Base-by-base conservation (phyloP, 2,113 vertebrate genomes). In the Pedetes capensis region DNA sequence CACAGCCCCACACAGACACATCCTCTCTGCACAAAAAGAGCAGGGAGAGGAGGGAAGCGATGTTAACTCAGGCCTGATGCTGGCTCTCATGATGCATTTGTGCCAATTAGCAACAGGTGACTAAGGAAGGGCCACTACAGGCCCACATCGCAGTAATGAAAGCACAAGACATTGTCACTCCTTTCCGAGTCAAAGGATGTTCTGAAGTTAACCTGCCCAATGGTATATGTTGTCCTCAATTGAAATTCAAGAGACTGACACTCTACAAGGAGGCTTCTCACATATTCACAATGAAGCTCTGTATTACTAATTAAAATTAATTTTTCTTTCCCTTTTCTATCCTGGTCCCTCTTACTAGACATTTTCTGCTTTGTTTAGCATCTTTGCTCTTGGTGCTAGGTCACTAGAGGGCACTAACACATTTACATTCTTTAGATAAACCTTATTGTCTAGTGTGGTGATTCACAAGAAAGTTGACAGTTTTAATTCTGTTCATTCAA, bases 1-100 rank as follows among this genome's bases (percentile, higher is more conserved):
- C 98, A 98, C 97, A 97, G 97, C 42, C 8, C 59, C 76, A 89
- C 94, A 95, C 69, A 82, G 79, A 93, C 87, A 91, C 68, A 89
- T 95, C 81, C 66, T 83, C 71, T 91, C 96, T 97, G 95, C 96
- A 95, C 97, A 97, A 80, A 97, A 96, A 98, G 13, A 29, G 68
- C 44, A 10, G 39, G 16, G 1, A 6, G 10, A 0, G 16, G 2
- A 64, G 34, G 61, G 16, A 29, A 57, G 2, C 5, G 22, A 34
- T 22, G 55, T 11, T 20, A 10, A 14, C 18, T 76, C 42, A 8
- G 34, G 66, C 13, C 55, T 2, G 2, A 14, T 0, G 7, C 16
- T 20, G 8, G 6, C 29, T 90, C 37, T 2, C 17, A 1, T 0
- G 0, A 34, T 22, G 66, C 4, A 6, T 11, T n/a, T 18, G 10